Evolutionary conservation across 2,797 vertebrate species (phyloP).

Genomic region (Urosaurus nigricauda): DNA sequence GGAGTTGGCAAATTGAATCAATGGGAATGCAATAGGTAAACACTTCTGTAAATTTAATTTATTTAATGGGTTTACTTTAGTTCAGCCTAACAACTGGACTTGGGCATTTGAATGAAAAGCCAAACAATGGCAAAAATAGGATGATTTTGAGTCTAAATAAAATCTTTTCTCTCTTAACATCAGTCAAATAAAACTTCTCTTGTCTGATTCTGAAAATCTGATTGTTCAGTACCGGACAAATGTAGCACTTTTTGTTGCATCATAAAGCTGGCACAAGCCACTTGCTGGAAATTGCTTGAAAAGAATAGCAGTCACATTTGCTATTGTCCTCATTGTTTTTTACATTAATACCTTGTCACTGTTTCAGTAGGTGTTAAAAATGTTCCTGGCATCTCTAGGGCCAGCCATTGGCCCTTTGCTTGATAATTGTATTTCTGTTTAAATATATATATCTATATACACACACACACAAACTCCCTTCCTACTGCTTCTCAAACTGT

Average conservation of each 20-base stretch:
- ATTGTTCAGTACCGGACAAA: slow-evolving; percentile 61
- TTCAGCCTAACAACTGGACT: too few species aligned
- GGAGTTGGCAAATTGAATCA: too few species aligned
- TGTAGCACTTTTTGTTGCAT: slow-evolving; percentile 72
- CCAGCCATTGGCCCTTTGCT: slow-evolving; percentile 85
- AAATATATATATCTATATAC: slow-evolving; percentile 3
- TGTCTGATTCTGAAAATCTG: slow-evolving; percentile 56
- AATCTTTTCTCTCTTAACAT: slow-evolving; percentile 30
- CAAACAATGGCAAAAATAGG: neutral
- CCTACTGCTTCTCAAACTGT: slow-evolving; percentile 84
- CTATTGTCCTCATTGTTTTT: slow-evolving; percentile 80
- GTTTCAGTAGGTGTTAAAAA: slow-evolving; percentile 87
- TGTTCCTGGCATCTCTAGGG: slow-evolving; percentile 83
- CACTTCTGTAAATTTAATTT: too few species aligned
- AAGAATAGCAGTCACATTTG: slow-evolving; percentile 84
- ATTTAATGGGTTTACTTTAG: too few species aligned
- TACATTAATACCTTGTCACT: slow-evolving; percentile 94
- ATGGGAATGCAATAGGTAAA: too few species aligned
- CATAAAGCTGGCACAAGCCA: slow-evolving; percentile 72
- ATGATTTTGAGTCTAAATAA: slow-evolving; percentile 5
- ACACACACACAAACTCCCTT: slow-evolving; percentile 83
- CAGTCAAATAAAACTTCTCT: slow-evolving; percentile 40
- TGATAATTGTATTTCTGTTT: slow-evolving; percentile 90
- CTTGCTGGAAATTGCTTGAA: slow-evolving; percentile 81
- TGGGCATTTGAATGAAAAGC: neutral